Conservation (phyloP, 2,888 invertebrate species). For the Cistogaster globosa region DNA sequence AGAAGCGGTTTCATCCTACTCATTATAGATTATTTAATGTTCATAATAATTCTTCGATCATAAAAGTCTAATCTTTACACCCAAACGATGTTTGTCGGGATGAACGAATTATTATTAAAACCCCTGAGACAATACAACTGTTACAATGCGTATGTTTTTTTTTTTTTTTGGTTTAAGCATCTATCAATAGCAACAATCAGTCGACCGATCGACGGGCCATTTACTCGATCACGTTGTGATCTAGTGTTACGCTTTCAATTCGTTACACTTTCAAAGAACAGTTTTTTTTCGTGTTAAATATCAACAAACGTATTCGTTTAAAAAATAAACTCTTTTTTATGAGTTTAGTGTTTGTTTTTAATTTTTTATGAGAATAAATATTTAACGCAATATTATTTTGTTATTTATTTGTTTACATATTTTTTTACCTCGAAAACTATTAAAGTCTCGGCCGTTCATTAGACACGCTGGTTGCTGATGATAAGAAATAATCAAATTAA, state of each 20-base stretch:
- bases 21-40: slow-evolving; percentile 7
- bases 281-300: slow-evolving; percentile 5
- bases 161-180: not conserved
- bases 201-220: not conserved
- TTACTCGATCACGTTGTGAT: slow-evolving; percentile 65
- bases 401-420: slow-evolving; percentile 5
- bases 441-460: slow-evolving; percentile 50
- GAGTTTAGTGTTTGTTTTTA: slow-evolving; percentile 54
- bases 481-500: slow-evolving; percentile 28
- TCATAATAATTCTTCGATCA: slow-evolving; percentile 18
- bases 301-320: slow-evolving; percentile 14
- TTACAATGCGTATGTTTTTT: slow-evolving; percentile 11
- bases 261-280: slow-evolving; percentile 49
- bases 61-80: slow-evolving; percentile 32
- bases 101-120: slow-evolving; percentile 8
- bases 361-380: slow-evolving; percentile 3
- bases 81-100: not conserved
- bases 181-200: not conserved
- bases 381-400: slow-evolving; percentile 2
- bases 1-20: not conserved
- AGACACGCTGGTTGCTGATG: slow-evolving; percentile 30
- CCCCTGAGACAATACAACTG: slow-evolving; percentile 1
- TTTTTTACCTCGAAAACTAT: slow-evolving; percentile 42
- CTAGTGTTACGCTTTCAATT: slow-evolving; percentile 50
- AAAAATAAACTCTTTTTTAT: slow-evolving; percentile 45